A percentile compares a stretch with the other conserved stretches of the same genome.
phyloP scores from a whole-genome alignment of 2,888 invertebrate species.

The Xanthorhoe spadicearia region DNA sequence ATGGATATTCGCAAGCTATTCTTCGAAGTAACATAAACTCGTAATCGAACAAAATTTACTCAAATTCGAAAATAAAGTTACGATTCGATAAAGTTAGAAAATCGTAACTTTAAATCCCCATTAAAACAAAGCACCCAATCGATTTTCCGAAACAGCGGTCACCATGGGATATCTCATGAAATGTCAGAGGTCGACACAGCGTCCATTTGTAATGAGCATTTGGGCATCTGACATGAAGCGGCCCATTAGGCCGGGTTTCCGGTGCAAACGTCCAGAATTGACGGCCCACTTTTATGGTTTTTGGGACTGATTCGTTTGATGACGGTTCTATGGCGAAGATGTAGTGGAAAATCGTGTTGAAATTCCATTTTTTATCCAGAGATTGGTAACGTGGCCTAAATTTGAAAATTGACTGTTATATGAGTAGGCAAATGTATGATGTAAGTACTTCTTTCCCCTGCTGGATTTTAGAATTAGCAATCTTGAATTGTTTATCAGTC shows the following conservation, averaged over 20 bases:
- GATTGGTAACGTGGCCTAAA: background rate
- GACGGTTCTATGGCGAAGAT: constrained; percentile 1
- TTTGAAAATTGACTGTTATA: no score
- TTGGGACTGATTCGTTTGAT: constrained; percentile 25
- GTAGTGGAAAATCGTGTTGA: background rate
- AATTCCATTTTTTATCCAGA: background rate
- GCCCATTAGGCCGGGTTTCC: constrained; percentile 29
- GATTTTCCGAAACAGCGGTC: constrained; percentile 8
- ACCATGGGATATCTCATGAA: constrained; percentile 18
- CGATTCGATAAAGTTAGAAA: no score
- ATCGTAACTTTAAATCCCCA: constrained; percentile 2
- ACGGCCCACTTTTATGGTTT: constrained; percentile 28
- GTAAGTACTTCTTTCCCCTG: no score
- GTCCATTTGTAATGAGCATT: constrained; percentile 29
- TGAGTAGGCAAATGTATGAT: no score
- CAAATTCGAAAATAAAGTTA: background rate
- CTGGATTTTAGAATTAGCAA: no score
- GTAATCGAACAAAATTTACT: background rate
- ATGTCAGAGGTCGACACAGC: constrained; percentile 19
- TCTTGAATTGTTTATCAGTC: no score
- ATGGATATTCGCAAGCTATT: no score
- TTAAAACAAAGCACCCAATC: constrained; percentile 8
- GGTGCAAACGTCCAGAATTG: constrained; percentile 27
- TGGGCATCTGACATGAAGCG: constrained; percentile 24
- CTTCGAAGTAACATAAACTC: no score